Evolutionary conservation across 2,113 vertebrate genomes (phyloP).

Genomic region (Mirounga angustirostris): DNA sequence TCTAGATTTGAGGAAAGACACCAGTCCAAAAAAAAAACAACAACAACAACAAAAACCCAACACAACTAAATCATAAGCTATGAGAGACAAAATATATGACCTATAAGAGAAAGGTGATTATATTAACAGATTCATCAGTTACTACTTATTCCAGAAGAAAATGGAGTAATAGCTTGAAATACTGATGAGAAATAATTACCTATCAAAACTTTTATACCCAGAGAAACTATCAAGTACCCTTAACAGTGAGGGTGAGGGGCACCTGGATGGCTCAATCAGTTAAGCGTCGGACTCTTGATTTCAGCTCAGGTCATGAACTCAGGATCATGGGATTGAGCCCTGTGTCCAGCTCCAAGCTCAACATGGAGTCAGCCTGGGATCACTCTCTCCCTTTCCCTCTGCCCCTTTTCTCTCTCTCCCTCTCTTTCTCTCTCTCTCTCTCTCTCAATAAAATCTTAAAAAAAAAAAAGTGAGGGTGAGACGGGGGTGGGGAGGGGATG

Average conservation of each 20-base stretch:
- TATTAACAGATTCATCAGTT: neutral
- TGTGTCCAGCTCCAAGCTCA: too few species aligned
- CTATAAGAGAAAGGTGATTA: neutral
- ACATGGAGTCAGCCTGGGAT: too few species aligned
- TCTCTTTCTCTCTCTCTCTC: too few species aligned
- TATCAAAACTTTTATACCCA: neutral
- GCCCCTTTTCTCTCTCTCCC: too few species aligned
- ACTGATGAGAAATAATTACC: neutral
- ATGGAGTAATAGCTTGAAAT: neutral
- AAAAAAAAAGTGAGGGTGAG: too few species aligned
- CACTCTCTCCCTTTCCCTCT: too few species aligned
- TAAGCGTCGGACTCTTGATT: too few species aligned
- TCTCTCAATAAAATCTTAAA: too few species aligned
- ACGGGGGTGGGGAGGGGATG: neutral
- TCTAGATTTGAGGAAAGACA: neutral
- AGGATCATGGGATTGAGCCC: too few species aligned
- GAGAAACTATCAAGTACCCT: neutral
- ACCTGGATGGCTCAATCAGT: too few species aligned
- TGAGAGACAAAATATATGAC: neutral
- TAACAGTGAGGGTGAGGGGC: too few species aligned
- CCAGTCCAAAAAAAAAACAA: neutral
- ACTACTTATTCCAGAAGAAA: neutral
- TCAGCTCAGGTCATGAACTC: too few species aligned
- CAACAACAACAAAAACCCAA: neutral
- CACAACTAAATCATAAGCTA: neutral